Percentiles rank a stretch among this genome's conserved stretches.
phyloP scores from a whole-genome alignment of 2,797 vertebrate species.

The Delichon dasypus region DNA sequence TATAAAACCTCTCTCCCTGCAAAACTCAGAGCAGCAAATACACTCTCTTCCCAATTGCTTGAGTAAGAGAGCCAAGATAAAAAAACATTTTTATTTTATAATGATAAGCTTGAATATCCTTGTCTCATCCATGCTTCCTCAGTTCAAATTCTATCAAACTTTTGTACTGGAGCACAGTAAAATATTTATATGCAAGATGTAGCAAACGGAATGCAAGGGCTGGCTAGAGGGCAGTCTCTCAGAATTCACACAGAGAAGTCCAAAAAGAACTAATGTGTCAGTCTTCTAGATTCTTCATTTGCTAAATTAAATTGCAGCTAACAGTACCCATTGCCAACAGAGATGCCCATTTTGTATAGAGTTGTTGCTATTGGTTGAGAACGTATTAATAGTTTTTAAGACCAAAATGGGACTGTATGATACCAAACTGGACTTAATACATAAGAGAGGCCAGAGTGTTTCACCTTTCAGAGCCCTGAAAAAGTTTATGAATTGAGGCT shows the following conservation, averaged over 20 bases:
- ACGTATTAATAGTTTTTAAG: not conserved
- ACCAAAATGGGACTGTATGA: not conserved
- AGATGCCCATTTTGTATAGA: not conserved
- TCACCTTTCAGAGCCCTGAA: not conserved
- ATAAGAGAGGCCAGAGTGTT: not conserved
- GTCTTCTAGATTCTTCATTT: not conserved
- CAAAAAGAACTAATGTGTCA: not conserved
- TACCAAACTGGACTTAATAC: not conserved
- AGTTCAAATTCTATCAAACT: slow-evolving; percentile 22
- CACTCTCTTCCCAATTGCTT: not conserved
- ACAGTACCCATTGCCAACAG: not conserved
- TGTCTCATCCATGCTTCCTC: not conserved
- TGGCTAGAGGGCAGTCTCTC: not conserved
- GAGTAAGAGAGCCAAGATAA: not conserved
- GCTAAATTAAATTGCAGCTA: not conserved
- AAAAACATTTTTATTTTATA: not conserved
- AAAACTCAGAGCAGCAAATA: not conserved
- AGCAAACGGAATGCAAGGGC: not conserved
- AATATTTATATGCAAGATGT: slow-evolving; percentile 39
- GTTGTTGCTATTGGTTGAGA: not conserved
- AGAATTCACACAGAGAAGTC: not conserved
- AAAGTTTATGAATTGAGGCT: not conserved
- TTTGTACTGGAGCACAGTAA: not conserved
- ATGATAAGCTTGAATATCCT: not conserved
- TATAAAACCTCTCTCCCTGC: not conserved